These are phyloP conservation scores for Phalacrocorax pelagicus DNA, from an alignment of 2,113 vertebrate species.

Conservation along the genomic window DNA sequence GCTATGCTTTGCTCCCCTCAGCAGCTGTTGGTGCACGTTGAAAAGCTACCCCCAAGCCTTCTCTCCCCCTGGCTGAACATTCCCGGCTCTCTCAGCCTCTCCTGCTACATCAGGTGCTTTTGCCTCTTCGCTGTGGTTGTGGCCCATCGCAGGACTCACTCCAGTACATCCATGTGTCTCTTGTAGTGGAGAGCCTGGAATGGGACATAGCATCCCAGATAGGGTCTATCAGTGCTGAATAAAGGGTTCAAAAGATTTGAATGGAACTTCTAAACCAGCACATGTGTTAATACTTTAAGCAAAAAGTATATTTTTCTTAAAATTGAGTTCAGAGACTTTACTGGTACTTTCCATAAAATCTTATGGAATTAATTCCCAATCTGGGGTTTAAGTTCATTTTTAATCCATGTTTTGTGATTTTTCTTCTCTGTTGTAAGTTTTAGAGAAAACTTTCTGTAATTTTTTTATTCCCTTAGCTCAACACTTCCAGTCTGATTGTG, in stretches of 20 bases:
- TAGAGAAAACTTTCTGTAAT: not conserved
- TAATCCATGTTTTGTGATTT: not conserved
- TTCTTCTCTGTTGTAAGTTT: not conserved
- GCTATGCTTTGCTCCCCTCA: not conserved
- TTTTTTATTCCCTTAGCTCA: not conserved
- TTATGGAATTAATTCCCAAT: accelerated
- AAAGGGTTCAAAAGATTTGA: not conserved
- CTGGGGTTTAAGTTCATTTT: not conserved
- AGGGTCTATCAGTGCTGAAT: not conserved
- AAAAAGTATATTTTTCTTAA: not conserved
- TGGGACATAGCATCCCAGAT: no score
- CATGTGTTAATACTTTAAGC: accelerated
- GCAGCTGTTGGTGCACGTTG: not conserved
- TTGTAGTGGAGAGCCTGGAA: not conserved
- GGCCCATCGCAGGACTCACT: not conserved
- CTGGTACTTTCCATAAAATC: not conserved
- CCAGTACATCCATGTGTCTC: no score
- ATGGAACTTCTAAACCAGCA: not conserved
- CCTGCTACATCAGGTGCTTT: not conserved
- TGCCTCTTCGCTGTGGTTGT: not conserved
- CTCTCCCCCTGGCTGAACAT: not conserved
- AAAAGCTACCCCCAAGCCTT: not conserved
- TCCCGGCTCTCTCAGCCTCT: not conserved
- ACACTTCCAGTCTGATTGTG: not conserved
- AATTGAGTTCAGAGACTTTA: not conserved